Base-by-base conservation (phyloP, 35 echinoderm and acorn worm species). In the Nesometra sesokonis region DNA sequence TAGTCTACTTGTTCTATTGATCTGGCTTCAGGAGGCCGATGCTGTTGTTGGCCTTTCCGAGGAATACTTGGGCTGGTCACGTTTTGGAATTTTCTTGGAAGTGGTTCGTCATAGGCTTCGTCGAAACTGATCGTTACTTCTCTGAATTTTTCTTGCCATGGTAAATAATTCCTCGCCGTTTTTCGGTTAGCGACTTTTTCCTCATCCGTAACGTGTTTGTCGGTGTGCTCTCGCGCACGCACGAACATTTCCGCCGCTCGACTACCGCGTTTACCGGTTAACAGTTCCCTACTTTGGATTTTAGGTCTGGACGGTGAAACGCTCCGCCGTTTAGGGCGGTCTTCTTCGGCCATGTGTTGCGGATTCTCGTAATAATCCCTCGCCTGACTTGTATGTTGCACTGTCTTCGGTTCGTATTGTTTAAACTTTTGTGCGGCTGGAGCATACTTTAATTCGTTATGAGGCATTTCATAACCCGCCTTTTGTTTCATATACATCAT, bases 201-300 rank as follows among this genome's bases (percentile, higher is more conserved):
- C 17, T 83, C 81, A 39, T 83, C 81, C 0, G 38, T 30, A 39
- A 83, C 81, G 36, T 37, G 37, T 38, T 35, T 3, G 17, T 83
- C 81, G 4, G 81, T 37, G n/a, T 38, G 81, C 27, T 83, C 37
- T 27, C 37, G 34, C 35, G 37, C 37, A 30, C 81, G 33, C 17
- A 37, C 81, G 30, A 83, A 83, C 81, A 83, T 83, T 38, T 37
- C 81, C 32, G 81, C 81, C 32, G 34, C 81, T 30, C 81, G 81
- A 30, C 81, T 83, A 17, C 81, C 81, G 81, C 33, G n/a, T 37
- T 35, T 36, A 13, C 37, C 34, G 0, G 81, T 37, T 5, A 83
- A 3, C 30, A 83, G 37, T 23, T 83, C 81, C 15, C 30, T 35
- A 38, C 81, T 83, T 37, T 83, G 34, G 15, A 83, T 31, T 37